phyloP scores from a whole-genome alignment of 2,113 vertebrate genomes.

The Cyanoderma ruficeps region DNA sequence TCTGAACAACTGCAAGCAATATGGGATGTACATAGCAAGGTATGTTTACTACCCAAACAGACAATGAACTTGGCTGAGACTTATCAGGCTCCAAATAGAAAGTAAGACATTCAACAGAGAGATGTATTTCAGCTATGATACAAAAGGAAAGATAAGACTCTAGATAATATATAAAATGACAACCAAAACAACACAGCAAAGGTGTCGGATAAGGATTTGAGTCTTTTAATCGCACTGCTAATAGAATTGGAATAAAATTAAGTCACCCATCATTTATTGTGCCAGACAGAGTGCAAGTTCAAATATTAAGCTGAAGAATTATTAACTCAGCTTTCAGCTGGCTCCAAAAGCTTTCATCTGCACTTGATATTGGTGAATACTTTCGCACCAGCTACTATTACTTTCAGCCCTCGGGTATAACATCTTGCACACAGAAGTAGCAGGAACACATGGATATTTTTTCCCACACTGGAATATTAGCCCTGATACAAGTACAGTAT shows the following conservation, averaged over 20 bases:
- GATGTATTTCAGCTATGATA: neutral
- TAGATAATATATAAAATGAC: neutral
- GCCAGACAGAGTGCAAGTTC: neutral
- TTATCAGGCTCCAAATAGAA: neutral
- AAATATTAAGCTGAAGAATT: slow-evolving; percentile 10
- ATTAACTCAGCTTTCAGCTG: slow-evolving; percentile 26
- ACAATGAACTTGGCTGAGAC: neutral
- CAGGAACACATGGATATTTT: neutral
- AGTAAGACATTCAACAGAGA: neutral
- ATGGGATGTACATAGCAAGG: neutral
- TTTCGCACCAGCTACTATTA: slow-evolving; percentile 58
- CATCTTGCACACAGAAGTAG: slow-evolving; percentile 60
- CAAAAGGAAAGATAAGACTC: neutral
- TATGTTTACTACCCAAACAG: neutral
- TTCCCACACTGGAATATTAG: slow-evolving; percentile 14
- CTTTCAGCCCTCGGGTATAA: slow-evolving; percentile 57
- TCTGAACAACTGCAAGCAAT: neutral
- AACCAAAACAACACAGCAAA: neutral
- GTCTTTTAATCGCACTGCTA: neutral
- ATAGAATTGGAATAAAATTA: neutral
- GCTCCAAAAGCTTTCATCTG: slow-evolving; percentile 20
- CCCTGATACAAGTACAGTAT: slow-evolving; percentile 7
- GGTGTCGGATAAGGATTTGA: neutral
- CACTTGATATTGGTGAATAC: slow-evolving; percentile 46
- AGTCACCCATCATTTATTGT: neutral